Base-by-base conservation (phyloP, 2,113 vertebrate genomes). In the Salvelinus namaycush region DNA sequence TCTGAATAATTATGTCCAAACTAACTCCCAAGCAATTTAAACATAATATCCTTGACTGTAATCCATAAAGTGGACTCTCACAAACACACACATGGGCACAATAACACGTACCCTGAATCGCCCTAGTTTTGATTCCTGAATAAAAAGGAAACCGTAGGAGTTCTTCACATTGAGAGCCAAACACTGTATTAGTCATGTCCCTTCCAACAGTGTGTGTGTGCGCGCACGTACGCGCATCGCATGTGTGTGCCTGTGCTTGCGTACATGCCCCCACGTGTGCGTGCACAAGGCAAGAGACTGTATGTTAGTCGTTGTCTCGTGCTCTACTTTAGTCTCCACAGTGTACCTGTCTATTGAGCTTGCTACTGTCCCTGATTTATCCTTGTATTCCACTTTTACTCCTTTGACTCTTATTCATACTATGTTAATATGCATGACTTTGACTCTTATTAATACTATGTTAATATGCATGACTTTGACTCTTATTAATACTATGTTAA, bases 91-190 rank as follows among this genome's bases (percentile, higher is more conserved):
- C n/a, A 64, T 26, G 62, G 13, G 62, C 60, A 62, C 60, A 24
- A 24, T 62, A 22, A 22, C 64, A 79, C 88, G 88, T 87, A 72
- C 68, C 78, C 75, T 73, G 76, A 81, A 76, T 86, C 76, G 84
- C 79, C 88, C 91, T 89, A 90, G 81, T 91, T 91, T 84, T 86
- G 74, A 81, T 86, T 89, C 82, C 87, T 88, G 76, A 86, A 90
- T 75, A 80, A 72, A 72, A 12, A 22, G 20, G 29, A 31, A 22
- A 22, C 39, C 4, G 20, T n/a, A 49, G 68, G 62, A 81, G 71
- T 76, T 68, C 74, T 87, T 71, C 57, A 72, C 39, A 72, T 83
- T 62, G 74, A 77, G 39, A 44, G 70, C 74, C 72, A 76, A 83
- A 68, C 66, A 74, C 76, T 68, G 34, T 8, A 12, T 13, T 18